These are phyloP conservation scores for Protonibea diacanthus DNA, from an alignment of 2,797 vertebrate genomes.

Conservation along the genomic window DNA sequence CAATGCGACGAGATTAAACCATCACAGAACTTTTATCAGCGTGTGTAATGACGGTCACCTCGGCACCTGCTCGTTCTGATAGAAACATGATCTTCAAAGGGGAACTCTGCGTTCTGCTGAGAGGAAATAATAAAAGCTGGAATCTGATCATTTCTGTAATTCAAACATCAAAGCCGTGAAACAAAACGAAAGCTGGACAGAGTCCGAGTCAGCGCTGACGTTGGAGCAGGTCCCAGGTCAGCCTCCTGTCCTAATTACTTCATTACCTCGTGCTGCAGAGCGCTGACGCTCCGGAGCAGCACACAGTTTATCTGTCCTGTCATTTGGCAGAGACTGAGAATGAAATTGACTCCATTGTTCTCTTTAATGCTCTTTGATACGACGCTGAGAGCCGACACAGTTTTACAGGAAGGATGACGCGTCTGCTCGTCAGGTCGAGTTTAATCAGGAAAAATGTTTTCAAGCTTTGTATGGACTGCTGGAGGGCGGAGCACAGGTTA, in stretches of 20 bases:
- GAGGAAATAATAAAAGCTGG: no score
- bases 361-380: conserved; percentile 24
- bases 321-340: conserved; percentile 32
- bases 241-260: conserved; percentile 36
- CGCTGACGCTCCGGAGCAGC: conserved; percentile 16
- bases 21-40: conserved; percentile 39
- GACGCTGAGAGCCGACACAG: neutral
- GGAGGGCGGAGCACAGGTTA: no score
- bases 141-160: neutral
- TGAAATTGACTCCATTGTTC: conserved; percentile 56
- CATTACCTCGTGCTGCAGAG: conserved; percentile 46
- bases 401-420: conserved; percentile 5
- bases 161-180: conserved; percentile 49
- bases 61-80: conserved; percentile 33
- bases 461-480: no score
- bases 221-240: conserved; percentile 36
- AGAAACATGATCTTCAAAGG: conserved; percentile 59
- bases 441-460: neutral
- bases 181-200: neutral
- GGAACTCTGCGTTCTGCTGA: neutral
- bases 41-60: conserved; percentile 42
- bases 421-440: no score
- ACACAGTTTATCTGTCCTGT: conserved; percentile 40
- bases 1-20: conserved; percentile 55
- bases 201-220: neutral